phyloP scores from a whole-genome alignment of 2,113 vertebrate genomes.

The Rhabdomys dilectus region DNA sequence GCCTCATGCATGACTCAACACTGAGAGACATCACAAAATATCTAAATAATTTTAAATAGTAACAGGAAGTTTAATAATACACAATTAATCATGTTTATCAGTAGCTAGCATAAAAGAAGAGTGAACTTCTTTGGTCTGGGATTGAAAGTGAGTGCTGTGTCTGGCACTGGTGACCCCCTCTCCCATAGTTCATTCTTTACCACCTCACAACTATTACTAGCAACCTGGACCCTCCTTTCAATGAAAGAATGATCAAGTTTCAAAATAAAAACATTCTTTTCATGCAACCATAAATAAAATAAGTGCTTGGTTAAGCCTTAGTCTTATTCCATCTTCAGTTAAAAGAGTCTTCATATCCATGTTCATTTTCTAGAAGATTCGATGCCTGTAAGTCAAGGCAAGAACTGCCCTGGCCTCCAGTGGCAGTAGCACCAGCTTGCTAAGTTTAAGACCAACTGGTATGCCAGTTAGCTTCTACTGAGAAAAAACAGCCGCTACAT shows the following conservation, averaged over 20 bases:
- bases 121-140: background rate
- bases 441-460: background rate
- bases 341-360: background rate
- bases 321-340: background rate
- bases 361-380: conserved; percentile 17
- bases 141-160: background rate
- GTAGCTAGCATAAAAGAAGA: background rate
- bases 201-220: background rate
- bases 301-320: background rate
- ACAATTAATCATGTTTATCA: conserved; percentile 26
- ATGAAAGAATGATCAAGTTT: background rate
- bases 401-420: background rate
- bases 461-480: background rate
- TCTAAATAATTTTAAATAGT: conserved; percentile 39
- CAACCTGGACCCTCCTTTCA: background rate
- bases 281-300: background rate
- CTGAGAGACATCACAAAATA: background rate
- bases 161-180: background rate
- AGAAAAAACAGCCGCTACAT: background rate
- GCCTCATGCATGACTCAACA: background rate
- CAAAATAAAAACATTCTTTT: background rate
- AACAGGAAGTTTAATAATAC: background rate
- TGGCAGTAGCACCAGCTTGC: no score
- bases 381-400: background rate
- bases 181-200: background rate